Evolutionary conservation across 2,797 vertebrate genomes (phyloP), one percentile per base, ranked within the genome.

Genomic region (Gallinago stenura): DNA sequence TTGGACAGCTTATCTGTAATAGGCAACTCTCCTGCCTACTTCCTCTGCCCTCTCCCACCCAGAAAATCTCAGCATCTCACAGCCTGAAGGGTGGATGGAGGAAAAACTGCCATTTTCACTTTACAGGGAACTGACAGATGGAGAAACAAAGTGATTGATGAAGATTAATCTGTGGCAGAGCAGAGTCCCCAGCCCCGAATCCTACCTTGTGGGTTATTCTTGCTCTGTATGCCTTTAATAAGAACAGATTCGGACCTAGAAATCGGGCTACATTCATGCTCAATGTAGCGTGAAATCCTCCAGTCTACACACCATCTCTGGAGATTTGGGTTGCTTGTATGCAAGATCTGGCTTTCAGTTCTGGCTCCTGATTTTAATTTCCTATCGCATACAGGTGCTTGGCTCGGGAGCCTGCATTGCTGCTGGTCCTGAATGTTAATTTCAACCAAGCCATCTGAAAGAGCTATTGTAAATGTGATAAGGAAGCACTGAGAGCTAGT

Each of bases 341-440:
- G 93, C n/a, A 80, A 88, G 93, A 78, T 90, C 66, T 97, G 91
- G 84, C 89, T 90, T 72, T 58, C 51, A 86, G 69, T 89, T 91
- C 87, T 81, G 92, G 58, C 95, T 93, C 82, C 80, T 82, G 83
- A 93, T 95, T 97, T 94, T 89, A 79, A 97, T 96, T 96, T 93
- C 69, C 83, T 28, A 35, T 73, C 6, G 0, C 68, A 79, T 84
- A 61, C 94, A 95, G 95, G 94, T 95, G 91, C 91, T 92, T 96
- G 96, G 96, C 91, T 95, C 0, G 2, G 58, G 72, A 95, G 72
- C 60, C 77, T 66, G 87, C 39, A 8, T 22, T 46, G 72, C 89
- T 92, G 83, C 93, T 90, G 91, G 20, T 76, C 73, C 94, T 93
- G 91, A 95, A 94, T 95, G 91, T 43, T 94, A 91, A 97, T 97